A percentile compares a stretch with the other conserved stretches of the same genome.
Evolutionary conservation across 1,140 invertebrate species (phyloP).

Genomic region (Drosophila ercepeae): DNA sequence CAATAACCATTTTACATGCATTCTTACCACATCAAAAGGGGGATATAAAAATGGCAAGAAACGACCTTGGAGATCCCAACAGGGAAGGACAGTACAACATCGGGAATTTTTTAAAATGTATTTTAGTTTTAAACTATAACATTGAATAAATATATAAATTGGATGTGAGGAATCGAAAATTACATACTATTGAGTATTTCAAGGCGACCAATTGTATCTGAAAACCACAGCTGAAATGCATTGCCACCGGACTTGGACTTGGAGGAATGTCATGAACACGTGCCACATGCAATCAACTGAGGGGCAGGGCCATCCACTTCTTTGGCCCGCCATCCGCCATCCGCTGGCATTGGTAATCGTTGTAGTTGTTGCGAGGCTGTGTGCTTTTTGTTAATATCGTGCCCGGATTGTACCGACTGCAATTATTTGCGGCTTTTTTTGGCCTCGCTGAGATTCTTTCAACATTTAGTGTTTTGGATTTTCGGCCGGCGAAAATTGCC

Average conservation of each 20-base stretch:
- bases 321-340: constrained; percentile 6
- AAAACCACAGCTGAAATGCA: constrained; percentile 25
- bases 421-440: constrained; percentile 40
- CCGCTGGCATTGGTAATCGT: constrained; percentile 17
- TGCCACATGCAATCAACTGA: constrained; percentile 45
- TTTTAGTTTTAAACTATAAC: neutral
- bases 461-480: constrained; percentile 40
- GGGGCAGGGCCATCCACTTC: constrained; percentile 58
- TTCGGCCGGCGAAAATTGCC: constrained; percentile 17
- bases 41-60: constrained; percentile 9
- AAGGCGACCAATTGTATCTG: constrained; percentile 26
- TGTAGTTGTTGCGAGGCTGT: constrained; percentile 9
- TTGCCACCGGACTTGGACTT: constrained; percentile 35
- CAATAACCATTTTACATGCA: constrained; percentile 76
- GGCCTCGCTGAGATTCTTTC: constrained; percentile 52
- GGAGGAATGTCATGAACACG: constrained; percentile 65
- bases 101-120: neutral
- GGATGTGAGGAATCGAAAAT: neutral
- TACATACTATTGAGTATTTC: constrained; percentile 18
- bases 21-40: constrained; percentile 61
- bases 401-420: constrained; percentile 26
- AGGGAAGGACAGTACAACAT: constrained; percentile 3
- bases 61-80: neutral
- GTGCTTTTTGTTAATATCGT: constrained; percentile 20
- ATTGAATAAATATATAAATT: too few species aligned